Percentiles rank a stretch among this genome's conserved stretches.
These are phyloP conservation scores for Drosophila jambulina DNA, from an alignment of 1,140 invertebrate species.

Conservation along the genomic window DNA sequence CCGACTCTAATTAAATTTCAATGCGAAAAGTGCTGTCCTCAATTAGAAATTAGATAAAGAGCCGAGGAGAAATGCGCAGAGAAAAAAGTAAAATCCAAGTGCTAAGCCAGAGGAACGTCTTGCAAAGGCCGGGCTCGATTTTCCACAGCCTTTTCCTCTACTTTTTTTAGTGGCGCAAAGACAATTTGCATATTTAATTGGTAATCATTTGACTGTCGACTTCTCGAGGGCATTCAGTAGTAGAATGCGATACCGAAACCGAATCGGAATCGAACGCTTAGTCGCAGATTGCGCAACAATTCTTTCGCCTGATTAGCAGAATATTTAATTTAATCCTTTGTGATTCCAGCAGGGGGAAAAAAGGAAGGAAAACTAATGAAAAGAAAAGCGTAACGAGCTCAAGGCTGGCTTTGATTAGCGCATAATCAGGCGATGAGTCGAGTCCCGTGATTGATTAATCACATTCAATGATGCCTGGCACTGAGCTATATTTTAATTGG, in stretches of 20 bases:
- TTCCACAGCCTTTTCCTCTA: not conserved
- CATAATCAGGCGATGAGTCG: conserved; percentile 49
- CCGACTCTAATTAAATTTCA: conserved; percentile 60
- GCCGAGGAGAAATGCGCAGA: not conserved
- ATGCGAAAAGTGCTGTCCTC: conserved; percentile 58
- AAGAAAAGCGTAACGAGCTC: conserved; percentile 43
- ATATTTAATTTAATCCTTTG: conserved; percentile 70
- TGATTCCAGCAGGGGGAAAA: conserved; percentile 16
- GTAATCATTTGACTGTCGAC: conserved; percentile 61
- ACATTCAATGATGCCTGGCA: conserved; percentile 39
- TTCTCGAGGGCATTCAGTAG: conserved; percentile 44
- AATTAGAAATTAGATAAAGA: conserved; percentile 54
- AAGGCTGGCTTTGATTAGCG: conserved; percentile 53
- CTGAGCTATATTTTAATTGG: conserved; percentile 62
- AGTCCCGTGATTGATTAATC: conserved; percentile 61
- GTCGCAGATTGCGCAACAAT: conserved; percentile 53
- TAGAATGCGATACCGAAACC: conserved; percentile 17
- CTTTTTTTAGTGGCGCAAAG: conserved; percentile 24
- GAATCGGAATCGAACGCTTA: conserved; percentile 36
- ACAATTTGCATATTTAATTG: conserved; percentile 64
- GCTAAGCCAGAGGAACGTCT: conserved; percentile 23
- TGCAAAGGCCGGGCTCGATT: conserved; percentile 5
- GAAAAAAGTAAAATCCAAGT: conserved; percentile 12
- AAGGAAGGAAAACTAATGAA: conserved; percentile 24
- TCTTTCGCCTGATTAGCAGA: conserved; percentile 59